Evolutionary conservation across 2,797 vertebrate species (phyloP).

Genomic region (Mormyrus hasselquistii): DNA sequence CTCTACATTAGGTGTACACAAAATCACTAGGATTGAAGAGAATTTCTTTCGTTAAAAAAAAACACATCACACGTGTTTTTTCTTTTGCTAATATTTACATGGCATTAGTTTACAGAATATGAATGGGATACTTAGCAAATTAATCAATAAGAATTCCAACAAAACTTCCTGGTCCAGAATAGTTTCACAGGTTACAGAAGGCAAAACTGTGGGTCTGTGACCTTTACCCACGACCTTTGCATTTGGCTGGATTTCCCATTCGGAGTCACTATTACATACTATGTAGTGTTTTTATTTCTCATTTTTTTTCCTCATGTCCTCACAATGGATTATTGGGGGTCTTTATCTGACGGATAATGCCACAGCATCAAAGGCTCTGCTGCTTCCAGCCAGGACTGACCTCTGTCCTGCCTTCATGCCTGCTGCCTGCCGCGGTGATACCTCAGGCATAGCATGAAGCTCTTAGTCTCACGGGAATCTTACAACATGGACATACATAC

Average conservation of each 20-base stretch:
- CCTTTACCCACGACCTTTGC: neutral
- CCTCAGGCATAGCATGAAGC: neutral
- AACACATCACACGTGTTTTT: neutral
- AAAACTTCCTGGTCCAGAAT: constrained; percentile 44
- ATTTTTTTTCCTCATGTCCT: neutral
- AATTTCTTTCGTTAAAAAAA: neutral
- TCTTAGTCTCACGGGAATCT: neutral
- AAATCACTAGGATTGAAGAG: neutral
- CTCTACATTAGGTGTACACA: neutral
- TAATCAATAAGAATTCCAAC: constrained; percentile 32
- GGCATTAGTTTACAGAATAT: neutral
- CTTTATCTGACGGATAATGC: neutral
- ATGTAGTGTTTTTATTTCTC: neutral
- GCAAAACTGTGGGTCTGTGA: constrained; percentile 30
- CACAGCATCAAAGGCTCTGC: neutral
- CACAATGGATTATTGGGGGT: neutral
- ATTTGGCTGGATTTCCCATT: neutral
- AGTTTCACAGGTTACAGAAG: constrained; percentile 24
- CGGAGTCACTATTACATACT: neutral
- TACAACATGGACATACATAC: neutral
- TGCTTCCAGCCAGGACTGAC: neutral
- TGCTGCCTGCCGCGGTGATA: neutral
- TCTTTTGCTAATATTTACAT: neutral
- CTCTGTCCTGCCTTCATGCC: neutral
- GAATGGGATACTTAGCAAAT: neutral